Base-by-base conservation (phyloP, 2,797 vertebrate genomes). In the Cryptoprocta ferox region DNA sequence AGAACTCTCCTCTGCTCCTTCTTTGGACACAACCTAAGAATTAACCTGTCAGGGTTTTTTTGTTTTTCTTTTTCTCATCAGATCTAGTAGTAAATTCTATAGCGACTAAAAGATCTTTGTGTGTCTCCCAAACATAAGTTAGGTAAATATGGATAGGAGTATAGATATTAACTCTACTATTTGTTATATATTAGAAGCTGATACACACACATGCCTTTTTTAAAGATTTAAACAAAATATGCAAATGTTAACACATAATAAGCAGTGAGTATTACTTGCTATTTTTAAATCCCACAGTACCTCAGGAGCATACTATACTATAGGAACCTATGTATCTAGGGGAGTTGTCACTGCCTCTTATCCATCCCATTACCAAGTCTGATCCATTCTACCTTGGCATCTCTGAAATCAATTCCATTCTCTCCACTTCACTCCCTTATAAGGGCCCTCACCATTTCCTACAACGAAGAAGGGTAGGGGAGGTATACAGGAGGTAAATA, bases 191-290 rank as follows among this genome's bases (percentile, higher is more conserved):
- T 87, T 68, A 79, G 56, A 83, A 53, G 53, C 48, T 39, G 61
- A 96, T 11, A 79, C 8, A 79, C 2, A 61, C n/a, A 63, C 5
- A n/a, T n/a, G 15, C 45, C 35, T 85, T 87, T 61, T 82, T 92
- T 93, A 30, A 84, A 88, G 53, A 53, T 80, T 92, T 76, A 97
- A 96, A 76, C 88, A 79, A 93, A 95, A 66, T 63, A 68, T 24
- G 56, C 56, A 59, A 59, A 59, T 3, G 21, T 24, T 90, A 91
- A 56, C 6, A 80, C 21, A 45, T 0, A 87, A 5, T 28, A 68
- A 83, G 14, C 32, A 95, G 66, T 26, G 48, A 78, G 79, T 80
- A 18, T 92, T 82, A 82, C 28, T 70, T 84, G 56, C 30, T 68
- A 12, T 18, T 79, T 93, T 91, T 39, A 90, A 37, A 83, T 42